phyloP scores from a whole-genome alignment of 2,888 invertebrate genomes.

The Busseola fusca region DNA sequence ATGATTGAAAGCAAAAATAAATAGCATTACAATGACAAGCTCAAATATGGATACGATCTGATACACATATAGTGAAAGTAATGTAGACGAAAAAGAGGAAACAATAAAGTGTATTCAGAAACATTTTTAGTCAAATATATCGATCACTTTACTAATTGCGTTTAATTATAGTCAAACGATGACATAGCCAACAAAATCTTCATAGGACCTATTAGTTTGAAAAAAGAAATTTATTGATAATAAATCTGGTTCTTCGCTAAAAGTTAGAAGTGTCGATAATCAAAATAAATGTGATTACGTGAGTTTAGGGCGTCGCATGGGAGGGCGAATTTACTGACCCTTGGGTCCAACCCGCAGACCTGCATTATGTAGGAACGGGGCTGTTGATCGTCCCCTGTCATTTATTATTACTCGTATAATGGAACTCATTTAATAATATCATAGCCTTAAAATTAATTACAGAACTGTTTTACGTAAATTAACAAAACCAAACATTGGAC shows the following conservation, averaged over 20 bases:
- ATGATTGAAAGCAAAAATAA: background rate
- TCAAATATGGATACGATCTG: background rate
- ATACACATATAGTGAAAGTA: background rate
- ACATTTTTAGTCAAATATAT: background rate
- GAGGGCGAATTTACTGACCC: slow-evolving; percentile 51
- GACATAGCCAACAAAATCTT: background rate
- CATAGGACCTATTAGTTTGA: background rate
- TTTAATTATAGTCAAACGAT: background rate
- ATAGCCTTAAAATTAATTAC: slow-evolving; percentile 21
- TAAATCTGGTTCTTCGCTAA: slow-evolving; percentile 1
- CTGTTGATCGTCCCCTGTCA: slow-evolving; percentile 46
- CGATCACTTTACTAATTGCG: background rate
- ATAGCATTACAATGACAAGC: background rate
- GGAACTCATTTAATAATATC: slow-evolving; percentile 48
- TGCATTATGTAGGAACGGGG: slow-evolving; percentile 56
- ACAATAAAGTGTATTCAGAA: background rate
- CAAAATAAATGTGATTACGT: slow-evolving; percentile 37
- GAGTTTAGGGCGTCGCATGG: slow-evolving; percentile 31
- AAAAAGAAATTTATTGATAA: background rate
- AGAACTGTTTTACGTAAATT: slow-evolving; percentile 5
- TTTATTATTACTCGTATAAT: slow-evolving; percentile 61
- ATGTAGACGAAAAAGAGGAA: background rate
- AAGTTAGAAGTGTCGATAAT: slow-evolving; percentile 16
- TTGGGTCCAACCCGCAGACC: slow-evolving; percentile 47
- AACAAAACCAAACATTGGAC: slow-evolving; percentile 5